phyloP scores from a whole-genome alignment of 2,797 vertebrate genomes.

The Diplodus puntazzo region DNA sequence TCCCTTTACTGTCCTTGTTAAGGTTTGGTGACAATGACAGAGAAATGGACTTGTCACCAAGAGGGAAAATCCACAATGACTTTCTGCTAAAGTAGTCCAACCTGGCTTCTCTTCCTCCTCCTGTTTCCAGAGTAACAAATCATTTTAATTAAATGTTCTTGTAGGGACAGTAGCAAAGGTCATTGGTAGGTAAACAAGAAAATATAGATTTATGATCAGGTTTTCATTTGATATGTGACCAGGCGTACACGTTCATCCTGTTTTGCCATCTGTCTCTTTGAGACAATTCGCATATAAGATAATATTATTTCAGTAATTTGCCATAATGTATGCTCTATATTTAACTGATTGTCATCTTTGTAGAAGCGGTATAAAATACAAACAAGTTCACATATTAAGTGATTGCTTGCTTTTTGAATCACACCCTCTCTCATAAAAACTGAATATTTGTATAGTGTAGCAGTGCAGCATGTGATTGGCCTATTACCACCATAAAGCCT shows the following conservation, averaged over 20 bases:
- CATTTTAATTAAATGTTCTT: not conserved
- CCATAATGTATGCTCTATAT: not conserved
- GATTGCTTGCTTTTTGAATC: no score
- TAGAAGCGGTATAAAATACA: constrained; percentile 2
- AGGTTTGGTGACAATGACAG: not conserved
- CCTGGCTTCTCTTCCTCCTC: not conserved
- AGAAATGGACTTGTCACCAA: constrained; percentile 12
- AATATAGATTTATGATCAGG: constrained; percentile 1
- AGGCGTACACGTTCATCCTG: not conserved
- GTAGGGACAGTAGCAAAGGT: not conserved
- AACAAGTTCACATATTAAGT: not conserved
- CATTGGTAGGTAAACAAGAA: not conserved
- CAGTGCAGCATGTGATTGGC: no score
- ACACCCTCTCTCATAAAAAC: no score
- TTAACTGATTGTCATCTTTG: not conserved
- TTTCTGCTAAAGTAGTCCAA: constrained; percentile 4
- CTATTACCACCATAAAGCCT: no score
- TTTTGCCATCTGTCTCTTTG: not conserved
- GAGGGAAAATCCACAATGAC: not conserved
- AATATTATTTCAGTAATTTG: not conserved
- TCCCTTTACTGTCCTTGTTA: constrained; percentile 28
- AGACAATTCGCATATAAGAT: not conserved
- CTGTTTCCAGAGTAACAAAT: not conserved
- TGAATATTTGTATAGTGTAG: no score
- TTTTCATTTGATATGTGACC: not conserved